These are phyloP conservation scores for Leucopsar rothschildi DNA, from an alignment of 2,113 vertebrate species.

Conservation along the genomic window DNA sequence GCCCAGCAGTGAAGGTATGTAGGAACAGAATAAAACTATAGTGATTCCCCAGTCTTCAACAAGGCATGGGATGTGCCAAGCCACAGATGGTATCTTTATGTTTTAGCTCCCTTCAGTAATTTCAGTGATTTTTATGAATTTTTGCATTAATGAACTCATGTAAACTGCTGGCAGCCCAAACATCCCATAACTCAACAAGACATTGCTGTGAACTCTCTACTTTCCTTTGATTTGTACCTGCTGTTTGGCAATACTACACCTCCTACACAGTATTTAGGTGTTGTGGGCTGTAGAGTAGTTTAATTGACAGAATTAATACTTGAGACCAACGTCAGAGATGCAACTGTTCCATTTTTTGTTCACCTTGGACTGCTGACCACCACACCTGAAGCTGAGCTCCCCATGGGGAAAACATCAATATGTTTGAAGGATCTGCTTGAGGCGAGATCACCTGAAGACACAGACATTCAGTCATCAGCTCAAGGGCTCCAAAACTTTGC, in stretches of 20 bases:
- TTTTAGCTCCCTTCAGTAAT: background rate
- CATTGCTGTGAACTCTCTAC: accelerated
- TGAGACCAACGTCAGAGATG: background rate
- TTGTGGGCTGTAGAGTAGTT: background rate
- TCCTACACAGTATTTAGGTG: background rate
- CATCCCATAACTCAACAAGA: background rate
- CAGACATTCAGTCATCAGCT: background rate
- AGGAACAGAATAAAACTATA: background rate
- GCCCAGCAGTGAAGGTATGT: background rate
- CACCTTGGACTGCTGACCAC: background rate
- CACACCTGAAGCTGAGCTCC: background rate
- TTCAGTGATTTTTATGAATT: background rate
- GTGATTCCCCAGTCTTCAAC: background rate
- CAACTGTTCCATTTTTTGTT: background rate
- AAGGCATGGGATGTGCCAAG: background rate
- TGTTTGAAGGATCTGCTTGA: background rate
- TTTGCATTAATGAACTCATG: background rate
- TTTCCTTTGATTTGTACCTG: background rate
- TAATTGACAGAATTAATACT: background rate
- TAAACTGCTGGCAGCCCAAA: background rate
- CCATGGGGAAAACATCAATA: background rate
- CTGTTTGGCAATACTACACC: background rate
- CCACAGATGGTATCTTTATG: background rate
- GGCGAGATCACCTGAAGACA: background rate
- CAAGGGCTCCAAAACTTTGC: background rate